Percentiles rank a stretch among this genome's conserved stretches.
Evolutionary conservation across 2,888 invertebrate genomes (phyloP).

Genomic region (Thecophora atra): DNA sequence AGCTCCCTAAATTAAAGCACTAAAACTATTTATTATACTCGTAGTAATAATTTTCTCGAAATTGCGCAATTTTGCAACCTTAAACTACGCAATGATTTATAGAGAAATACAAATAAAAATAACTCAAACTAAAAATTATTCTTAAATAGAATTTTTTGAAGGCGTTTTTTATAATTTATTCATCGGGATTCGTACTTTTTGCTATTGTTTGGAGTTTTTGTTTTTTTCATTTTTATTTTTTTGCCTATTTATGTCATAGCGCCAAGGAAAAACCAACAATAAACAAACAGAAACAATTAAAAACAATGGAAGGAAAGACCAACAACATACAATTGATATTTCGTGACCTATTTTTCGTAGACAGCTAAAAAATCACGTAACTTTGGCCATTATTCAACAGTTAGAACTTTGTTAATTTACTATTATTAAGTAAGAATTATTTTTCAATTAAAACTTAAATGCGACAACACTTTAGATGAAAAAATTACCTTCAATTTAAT

Average conservation of each 20-base stretch:
- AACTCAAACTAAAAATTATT: too few relatives aligned
- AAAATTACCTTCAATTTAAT: too few relatives aligned
- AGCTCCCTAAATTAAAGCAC: too few relatives aligned
- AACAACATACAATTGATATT: not conserved
- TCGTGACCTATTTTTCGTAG: slow-evolving; percentile 13
- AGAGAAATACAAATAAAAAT: too few relatives aligned
- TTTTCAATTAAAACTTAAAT: too few relatives aligned
- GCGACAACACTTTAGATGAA: too few relatives aligned
- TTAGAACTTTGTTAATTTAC: not conserved
- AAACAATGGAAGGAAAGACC: slow-evolving; percentile 1
- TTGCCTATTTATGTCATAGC: not conserved
- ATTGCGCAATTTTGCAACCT: not conserved
- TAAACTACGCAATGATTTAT: too few relatives aligned
- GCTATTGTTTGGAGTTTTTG: not conserved
- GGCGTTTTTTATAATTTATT: too few relatives aligned
- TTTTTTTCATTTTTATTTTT: slow-evolving; percentile 5
- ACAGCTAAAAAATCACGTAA: not conserved
- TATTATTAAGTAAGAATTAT: not conserved
- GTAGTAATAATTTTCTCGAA: not conserved
- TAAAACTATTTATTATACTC: not conserved
- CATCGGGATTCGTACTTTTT: not conserved
- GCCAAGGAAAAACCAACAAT: too few relatives aligned
- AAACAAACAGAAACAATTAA: not conserved
- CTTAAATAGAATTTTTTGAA: too few relatives aligned
- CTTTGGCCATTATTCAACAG: not conserved